These are phyloP conservation scores for Pachyseris speciosa DNA, from an alignment of 64 coral and sea anemone genomes.

Conservation along the genomic window DNA sequence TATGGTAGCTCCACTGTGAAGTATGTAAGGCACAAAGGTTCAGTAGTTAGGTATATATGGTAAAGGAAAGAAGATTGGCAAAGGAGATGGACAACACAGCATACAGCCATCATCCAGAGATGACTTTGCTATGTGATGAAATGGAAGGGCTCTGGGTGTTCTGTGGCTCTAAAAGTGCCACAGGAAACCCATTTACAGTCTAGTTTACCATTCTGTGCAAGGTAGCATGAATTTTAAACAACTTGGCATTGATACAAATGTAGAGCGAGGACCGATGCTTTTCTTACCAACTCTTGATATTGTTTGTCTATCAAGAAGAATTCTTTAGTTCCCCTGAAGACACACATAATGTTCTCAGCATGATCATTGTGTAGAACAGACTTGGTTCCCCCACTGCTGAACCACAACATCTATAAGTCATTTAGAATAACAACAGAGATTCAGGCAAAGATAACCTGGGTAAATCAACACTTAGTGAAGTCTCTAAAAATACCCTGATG, in stretches of 20 bases:
- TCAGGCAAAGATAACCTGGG: too few relatives aligned
- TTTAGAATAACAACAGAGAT: not conserved
- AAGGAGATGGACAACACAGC: too few relatives aligned
- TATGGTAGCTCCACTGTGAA: too few relatives aligned
- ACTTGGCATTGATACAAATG: not conserved
- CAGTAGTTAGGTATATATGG: too few relatives aligned
- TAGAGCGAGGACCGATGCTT: too few relatives aligned
- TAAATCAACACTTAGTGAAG: too few relatives aligned
- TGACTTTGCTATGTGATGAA: too few relatives aligned
- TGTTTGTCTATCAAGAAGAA: slow-evolving; percentile 82
- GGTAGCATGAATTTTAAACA: not conserved
- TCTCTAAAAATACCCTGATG: too few relatives aligned
- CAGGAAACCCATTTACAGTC: not conserved
- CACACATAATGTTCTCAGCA: slow-evolving; percentile 92
- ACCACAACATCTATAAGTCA: slow-evolving; percentile 80
- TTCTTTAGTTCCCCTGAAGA: slow-evolving; percentile 79
- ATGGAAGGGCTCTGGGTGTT: too few relatives aligned
- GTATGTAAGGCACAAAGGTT: not conserved
- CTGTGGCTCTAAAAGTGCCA: too few relatives aligned
- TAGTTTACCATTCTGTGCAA: not conserved
- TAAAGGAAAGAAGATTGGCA: too few relatives aligned
- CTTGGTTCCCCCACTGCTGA: slow-evolving; percentile 94
- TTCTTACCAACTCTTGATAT: slow-evolving; percentile 74
- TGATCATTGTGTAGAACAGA: slow-evolving; percentile 94
- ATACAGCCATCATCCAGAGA: too few relatives aligned